Percentiles rank a stretch among this genome's conserved stretches.
Conservation (phyloP, 2,888 invertebrate species). For the Agrilus mali region DNA sequence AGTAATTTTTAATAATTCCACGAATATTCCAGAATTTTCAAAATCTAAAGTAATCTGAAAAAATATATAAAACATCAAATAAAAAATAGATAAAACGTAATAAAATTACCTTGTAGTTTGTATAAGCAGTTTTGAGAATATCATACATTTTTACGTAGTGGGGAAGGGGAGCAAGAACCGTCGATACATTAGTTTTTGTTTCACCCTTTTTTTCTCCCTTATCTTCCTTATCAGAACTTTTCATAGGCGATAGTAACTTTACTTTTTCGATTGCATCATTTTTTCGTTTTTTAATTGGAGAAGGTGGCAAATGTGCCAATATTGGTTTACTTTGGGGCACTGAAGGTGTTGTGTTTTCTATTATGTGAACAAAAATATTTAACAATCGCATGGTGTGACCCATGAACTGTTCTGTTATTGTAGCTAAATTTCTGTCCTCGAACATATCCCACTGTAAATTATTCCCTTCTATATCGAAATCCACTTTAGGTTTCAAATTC, state of each 20-base stretch:
- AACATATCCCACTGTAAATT: slow-evolving; percentile 31
- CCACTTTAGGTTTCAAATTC: slow-evolving; percentile 17
- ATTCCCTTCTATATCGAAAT: slow-evolving; percentile 14
- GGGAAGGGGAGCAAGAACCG: slow-evolving; percentile 55
- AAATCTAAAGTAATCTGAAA: slow-evolving; percentile 64
- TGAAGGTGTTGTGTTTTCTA: slow-evolving; percentile 53
- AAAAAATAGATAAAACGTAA: slow-evolving; percentile 3
- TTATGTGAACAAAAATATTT: slow-evolving; percentile 62
- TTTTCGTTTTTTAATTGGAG: slow-evolving; percentile 35
- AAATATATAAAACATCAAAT: slow-evolving; percentile 13
- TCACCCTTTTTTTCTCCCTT: slow-evolving; percentile 25
- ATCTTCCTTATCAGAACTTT: slow-evolving; percentile 24
- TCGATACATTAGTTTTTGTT: slow-evolving; percentile 32
- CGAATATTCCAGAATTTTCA: slow-evolving; percentile 62
- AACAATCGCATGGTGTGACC: slow-evolving; percentile 56
- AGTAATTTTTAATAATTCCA: slow-evolving; percentile 49
- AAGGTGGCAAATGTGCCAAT: slow-evolving; percentile 42
- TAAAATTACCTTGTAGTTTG: slow-evolving; percentile 67
- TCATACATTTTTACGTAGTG: slow-evolving; percentile 81
- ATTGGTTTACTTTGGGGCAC: slow-evolving; percentile 39
- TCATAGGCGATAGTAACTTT: slow-evolving; percentile 17
- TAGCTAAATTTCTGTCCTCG: slow-evolving; percentile 34
- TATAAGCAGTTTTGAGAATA: slow-evolving; percentile 65
- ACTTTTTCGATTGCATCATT: slow-evolving; percentile 28
- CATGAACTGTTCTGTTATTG: slow-evolving; percentile 49